Base-by-base conservation (phyloP, 2,113 vertebrate genomes). In the Myodes glareolus region DNA sequence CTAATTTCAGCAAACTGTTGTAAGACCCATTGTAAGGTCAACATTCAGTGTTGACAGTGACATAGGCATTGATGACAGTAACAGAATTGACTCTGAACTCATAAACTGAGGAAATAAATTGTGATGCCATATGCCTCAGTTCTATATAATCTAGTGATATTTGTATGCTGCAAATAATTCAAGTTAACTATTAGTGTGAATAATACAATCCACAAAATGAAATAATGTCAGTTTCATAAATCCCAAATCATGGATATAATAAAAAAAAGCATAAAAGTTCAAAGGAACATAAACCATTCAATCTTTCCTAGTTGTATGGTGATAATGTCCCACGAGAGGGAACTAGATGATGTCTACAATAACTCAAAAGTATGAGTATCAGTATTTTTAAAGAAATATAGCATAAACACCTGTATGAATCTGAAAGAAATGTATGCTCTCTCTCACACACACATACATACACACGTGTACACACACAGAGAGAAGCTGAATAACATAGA, bases 381-480 rank as follows among this genome's bases (percentile, higher is more conserved):
- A 72, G 70, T 72, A 72, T 39, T 19, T 72, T 72, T 16, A 72
- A 72, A 70, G 14, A 17, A 70, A 19, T 33, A 70, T 7, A 70
- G 33, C 36, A 19, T n/a, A n/a, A 70, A 19, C 16, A 16, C 14
- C 7, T 70, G 16, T 39, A 39, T n/a, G 29, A n/a, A 72, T n/a
- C 7, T 7, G 4, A 72, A 72, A 19, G 8, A 23, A 39, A 72
- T 17, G 5, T 68, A 68, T 68, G 13, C 2, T 33, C 5, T 3
- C 2, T 33, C 5, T 3, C 68, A 70, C 16, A 17, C 33, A 17
- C 6, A 36, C 5, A 58, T 19, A 17, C 55, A 55, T 16, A 55
- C 11, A 31, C 29, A 4, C 4, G 3, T 0, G 4, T 9, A 27
- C 67, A 36, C 67, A 68, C 5, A 14, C 67, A 67, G 5, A 31